Base-by-base conservation (phyloP, 2,113 vertebrate genomes). In the Plecotus auritus region DNA sequence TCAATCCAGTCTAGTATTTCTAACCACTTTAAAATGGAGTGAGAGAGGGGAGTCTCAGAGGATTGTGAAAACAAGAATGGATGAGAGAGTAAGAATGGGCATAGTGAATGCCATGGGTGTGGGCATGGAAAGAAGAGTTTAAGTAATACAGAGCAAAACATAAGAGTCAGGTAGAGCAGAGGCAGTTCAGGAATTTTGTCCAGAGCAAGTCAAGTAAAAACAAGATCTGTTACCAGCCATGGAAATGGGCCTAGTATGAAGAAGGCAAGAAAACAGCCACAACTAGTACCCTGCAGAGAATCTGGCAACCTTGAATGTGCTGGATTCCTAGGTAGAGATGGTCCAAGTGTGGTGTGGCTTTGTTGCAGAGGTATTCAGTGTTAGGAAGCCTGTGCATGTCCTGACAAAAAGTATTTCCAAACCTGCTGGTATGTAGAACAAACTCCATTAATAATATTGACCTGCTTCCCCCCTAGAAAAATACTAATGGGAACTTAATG, bases 151-250 rank as follows among this genome's bases (percentile, higher is more conserved):
- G 28, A 32, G 4, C 1, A 89, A 56, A 47, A 49, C 23, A 2
- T 37, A 42, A 74, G 56, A 42, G 30, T 51, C 37, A 47, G 26
- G 9, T 26, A 61, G 42, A 64, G 47, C 18, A 45, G 37, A 4
- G 82, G 37, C 11, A 67, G 78, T 14, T 83, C n/a, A 51, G 45
- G 18, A 59, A 93, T 89, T 95, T 54, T 84, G 28, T 93, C 42
- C 69, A 64, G 88, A 96, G 66, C 47, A 82, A 59, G 93, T 30
- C 88, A 96, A 94, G 49, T 70, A 59, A 72, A 40, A 91, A 67
- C 40, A 85, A 54, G 56, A 91, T 47, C 35, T 86, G 0, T 30
- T 47, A 6, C 51, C 10, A 84, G 49, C 12, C 72, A 26, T 96
- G 93, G 93, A 96, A 91, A 73, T 30, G n/a, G 32, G 80, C 84